Base-by-base conservation (phyloP, 1,140 invertebrate genomes). In the Eupristina koningsbergeri region DNA sequence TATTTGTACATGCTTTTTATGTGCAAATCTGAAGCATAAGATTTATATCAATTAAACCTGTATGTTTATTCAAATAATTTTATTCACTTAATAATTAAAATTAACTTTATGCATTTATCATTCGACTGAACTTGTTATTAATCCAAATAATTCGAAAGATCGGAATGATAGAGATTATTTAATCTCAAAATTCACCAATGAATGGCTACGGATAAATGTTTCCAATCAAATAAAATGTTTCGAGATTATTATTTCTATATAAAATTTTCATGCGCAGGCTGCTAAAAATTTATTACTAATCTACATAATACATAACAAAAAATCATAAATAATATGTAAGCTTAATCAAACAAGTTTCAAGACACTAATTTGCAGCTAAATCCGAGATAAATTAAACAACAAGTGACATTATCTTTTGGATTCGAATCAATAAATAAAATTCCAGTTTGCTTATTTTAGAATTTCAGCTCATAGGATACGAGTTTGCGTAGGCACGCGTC, bases 341-440 rank as follows among this genome's bases (percentile, higher is more conserved):
- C 36, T 15, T 19, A 67, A 36, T 67, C 31, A 67, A 67, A 67
- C 64, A 7, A 19, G 64, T 15, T 67, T 67, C 13, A 36, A 39
- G 64, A 22, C 64, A 67, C 64, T 39, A 67, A 67, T 67, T 67
- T 67, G 31, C 64, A 36, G 15, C 64, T 36, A 39, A 19, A 36
- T 36, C 29, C 6, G 29, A 67, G 63, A 3, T 29, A 34, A 17
- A 64, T 34, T 11, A 31, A 31, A 63, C 5, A 13, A 13, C n/a
- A 3, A 11, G n/a, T 13, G 29, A 31, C 61, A 63, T 63, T 63
- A 63, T 63, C 29, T 67, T 67, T 39, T 19, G 36, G 64, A 19
- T 36, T 67, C 64, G 11, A 0, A 67, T 31, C 17, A 67, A 67
- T 67, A 67, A 67, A 67, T 36, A 67, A 67, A 67, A 67, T 67